Conservation (phyloP, 2,797 vertebrate species). For the Parambassis ranga region DNA sequence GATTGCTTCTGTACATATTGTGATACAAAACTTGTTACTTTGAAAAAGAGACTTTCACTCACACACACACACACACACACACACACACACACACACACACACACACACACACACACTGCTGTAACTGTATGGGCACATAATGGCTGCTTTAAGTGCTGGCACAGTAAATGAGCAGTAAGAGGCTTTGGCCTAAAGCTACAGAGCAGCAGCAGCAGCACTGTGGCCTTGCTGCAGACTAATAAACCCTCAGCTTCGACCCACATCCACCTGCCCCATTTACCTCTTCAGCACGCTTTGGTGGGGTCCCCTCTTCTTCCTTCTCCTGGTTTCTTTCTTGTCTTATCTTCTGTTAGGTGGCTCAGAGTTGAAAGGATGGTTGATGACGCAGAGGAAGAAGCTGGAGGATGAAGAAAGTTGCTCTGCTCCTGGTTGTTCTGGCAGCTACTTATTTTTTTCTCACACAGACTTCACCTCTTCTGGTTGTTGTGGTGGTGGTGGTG, state of each 20-base stretch:
- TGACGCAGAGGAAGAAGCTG: not conserved
- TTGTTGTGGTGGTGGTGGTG: not conserved
- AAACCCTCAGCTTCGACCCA: slow-evolving; percentile 39
- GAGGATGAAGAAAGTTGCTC: not conserved
- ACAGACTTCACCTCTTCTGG: not conserved
- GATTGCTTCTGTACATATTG: too few species aligned
- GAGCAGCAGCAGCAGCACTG: slow-evolving; percentile 50
- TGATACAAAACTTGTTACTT: too few species aligned
- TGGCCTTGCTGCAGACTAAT: slow-evolving; percentile 59
- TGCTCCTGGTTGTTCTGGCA: not conserved
- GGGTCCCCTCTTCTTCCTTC: not conserved
- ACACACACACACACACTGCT: not conserved
- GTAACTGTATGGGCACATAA: slow-evolving; percentile 19
- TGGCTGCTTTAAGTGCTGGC: slow-evolving; percentile 59
- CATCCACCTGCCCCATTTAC: slow-evolving; percentile 62
- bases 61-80: too few species aligned
- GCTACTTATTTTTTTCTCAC: not conserved
- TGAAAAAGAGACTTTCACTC: too few species aligned
- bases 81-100: too few species aligned
- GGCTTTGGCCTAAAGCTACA: slow-evolving; percentile 81
- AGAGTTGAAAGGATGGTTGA: not conserved
- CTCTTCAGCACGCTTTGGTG: slow-evolving; percentile 42
- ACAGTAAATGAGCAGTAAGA: slow-evolving; percentile 70
- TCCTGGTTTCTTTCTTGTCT: not conserved
- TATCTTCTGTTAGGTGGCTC: not conserved